phyloP scores from a whole-genome alignment of 2,113 vertebrate species.

The Perognathus longimembris region DNA sequence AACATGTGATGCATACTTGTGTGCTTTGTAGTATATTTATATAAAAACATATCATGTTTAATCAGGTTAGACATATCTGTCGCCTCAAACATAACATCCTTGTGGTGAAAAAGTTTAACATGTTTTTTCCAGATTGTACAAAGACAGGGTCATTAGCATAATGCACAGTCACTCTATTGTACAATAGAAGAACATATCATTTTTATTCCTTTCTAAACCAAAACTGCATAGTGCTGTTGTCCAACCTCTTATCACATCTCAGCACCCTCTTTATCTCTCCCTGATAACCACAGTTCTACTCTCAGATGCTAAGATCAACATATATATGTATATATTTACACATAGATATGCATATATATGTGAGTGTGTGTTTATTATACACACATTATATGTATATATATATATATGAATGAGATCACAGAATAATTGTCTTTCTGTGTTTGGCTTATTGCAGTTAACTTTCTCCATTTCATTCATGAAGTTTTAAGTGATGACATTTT shows the following conservation, averaged over 20 bases:
- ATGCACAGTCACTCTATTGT: no score
- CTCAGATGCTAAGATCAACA: background rate
- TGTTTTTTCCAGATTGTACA: background rate
- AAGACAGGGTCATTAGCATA: no score
- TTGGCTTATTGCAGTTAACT: background rate
- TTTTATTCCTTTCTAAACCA: background rate
- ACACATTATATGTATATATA: no score
- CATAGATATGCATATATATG: no score
- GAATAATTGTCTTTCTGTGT: background rate
- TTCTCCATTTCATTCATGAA: background rate
- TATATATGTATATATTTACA: no score
- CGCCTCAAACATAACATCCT: background rate
- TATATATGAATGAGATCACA: background rate
- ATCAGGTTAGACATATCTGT: background rate
- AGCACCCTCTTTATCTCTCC: accelerated
- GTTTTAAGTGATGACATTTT: background rate
- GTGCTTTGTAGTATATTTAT: no score
- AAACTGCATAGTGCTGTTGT: background rate
- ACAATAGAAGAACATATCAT: background rate
- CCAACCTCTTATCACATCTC: background rate
- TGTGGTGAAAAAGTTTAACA: background rate
- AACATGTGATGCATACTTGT: background rate
- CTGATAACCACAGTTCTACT: no score
- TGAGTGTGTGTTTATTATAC: no score
- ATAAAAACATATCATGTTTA: background rate